phyloP scores from a whole-genome alignment of 2,797 vertebrate genomes.

The Sebastes nivosus region DNA sequence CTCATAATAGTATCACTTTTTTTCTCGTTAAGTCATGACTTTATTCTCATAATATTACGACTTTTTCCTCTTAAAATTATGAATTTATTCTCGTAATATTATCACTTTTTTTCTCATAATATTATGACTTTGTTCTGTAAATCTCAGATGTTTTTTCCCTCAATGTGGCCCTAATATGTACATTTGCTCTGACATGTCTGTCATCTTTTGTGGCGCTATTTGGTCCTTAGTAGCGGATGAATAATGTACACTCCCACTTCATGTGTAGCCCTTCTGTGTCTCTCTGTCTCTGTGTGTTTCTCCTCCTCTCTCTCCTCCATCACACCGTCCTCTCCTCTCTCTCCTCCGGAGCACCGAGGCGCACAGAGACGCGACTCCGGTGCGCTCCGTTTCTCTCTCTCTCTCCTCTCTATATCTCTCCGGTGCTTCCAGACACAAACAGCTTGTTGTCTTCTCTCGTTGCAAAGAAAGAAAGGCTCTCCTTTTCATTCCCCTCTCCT shows the following conservation, averaged over 20 bases:
- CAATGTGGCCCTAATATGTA: too few relatives aligned
- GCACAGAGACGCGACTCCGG: conserved; percentile 44
- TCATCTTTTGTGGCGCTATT: background rate
- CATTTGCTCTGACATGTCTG: background rate
- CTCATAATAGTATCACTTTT: too few relatives aligned
- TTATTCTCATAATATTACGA: too few relatives aligned
- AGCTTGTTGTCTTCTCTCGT: background rate
- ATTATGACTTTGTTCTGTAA: too few relatives aligned
- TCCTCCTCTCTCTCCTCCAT: conserved; percentile 41
- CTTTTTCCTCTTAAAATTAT: too few relatives aligned
- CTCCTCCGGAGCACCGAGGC: conserved; percentile 48
- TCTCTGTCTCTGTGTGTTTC: background rate
- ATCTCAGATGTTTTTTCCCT: too few relatives aligned
- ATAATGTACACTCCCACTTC: background rate
- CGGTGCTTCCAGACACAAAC: conserved; percentile 7
- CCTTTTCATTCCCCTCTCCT: too few relatives aligned
- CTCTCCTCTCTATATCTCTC: background rate
- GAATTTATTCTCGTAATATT: too few relatives aligned
- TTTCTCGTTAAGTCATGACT: too few relatives aligned
- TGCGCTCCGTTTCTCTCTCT: conserved; percentile 17
- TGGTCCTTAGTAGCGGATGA: background rate
- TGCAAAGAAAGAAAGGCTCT: background rate
- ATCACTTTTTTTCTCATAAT: too few relatives aligned
- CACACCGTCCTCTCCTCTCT: conserved; percentile 24
- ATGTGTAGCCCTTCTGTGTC: background rate